Percentiles rank a stretch among this genome's conserved stretches.
These are phyloP conservation scores for Rhadina sibilatrix DNA, from an alignment of 2,113 vertebrate genomes.

Conservation along the genomic window DNA sequence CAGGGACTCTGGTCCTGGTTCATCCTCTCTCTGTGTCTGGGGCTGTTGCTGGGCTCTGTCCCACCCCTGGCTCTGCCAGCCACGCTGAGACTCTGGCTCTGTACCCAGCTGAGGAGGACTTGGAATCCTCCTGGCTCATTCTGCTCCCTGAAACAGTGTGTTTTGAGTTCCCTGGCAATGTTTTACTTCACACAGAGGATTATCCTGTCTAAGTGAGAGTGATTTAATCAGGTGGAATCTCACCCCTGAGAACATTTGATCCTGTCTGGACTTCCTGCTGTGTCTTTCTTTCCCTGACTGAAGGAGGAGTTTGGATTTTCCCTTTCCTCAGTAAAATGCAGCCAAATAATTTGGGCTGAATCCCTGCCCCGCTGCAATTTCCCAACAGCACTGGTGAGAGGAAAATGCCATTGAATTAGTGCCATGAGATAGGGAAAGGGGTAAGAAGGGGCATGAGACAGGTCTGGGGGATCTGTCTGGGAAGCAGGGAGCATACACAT, in stretches of 20 bases:
- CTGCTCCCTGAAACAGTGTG: neutral
- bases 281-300: neutral
- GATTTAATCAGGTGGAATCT: neutral
- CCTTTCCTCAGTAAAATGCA: neutral
- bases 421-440: neutral
- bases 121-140: neutral
- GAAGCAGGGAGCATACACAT: neutral
- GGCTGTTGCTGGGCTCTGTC: neutral
- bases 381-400: neutral
- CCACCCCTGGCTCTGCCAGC: neutral
- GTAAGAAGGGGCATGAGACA: neutral
- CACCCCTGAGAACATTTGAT: neutral
- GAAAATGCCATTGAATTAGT: neutral
- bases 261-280: neutral
- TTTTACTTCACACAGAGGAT: neutral
- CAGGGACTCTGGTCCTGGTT: neutral
- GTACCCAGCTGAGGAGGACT: neutral
- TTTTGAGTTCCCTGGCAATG: neutral
- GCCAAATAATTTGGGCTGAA: neutral
- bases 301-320: neutral
- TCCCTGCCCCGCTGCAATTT: neutral
- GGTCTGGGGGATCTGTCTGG: neutral
- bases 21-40: neutral
- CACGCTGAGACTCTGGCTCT: neutral
- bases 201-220: neutral